Conservation (phyloP, 2,888 invertebrate genomes). For the Brenthis ino region DNA sequence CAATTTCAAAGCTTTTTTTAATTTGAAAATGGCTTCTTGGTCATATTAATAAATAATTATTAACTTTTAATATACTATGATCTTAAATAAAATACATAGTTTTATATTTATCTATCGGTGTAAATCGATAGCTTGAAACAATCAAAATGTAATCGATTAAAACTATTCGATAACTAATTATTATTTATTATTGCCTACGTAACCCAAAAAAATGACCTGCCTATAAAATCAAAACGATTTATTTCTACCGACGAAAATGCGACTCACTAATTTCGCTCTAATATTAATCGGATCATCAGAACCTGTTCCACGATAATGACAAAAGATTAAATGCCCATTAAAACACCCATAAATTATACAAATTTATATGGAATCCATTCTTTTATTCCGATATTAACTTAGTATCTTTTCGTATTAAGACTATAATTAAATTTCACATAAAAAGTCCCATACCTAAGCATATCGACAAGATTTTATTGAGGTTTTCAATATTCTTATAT, state of each 20-base stretch:
- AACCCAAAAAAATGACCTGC: conserved; percentile 7
- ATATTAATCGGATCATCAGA: conserved; percentile 30
- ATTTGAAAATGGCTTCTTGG: too few species aligned
- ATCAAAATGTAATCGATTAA: neutral
- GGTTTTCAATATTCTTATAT: conserved; percentile 69
- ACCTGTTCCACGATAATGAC: conserved; percentile 29
- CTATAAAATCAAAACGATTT: conserved; percentile 9
- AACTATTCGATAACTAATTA: too few species aligned
- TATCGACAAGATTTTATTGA: conserved; percentile 55
- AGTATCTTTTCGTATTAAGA: conserved; percentile 74
- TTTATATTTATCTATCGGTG: too few species aligned
- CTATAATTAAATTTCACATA: conserved; percentile 74
- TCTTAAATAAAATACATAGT: too few species aligned
- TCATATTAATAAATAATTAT: neutral
- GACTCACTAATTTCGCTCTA: conserved; percentile 26
- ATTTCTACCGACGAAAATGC: conserved; percentile 24
- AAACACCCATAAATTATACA: conserved; percentile 68
- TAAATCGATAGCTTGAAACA: neutral
- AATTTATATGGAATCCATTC: conserved; percentile 75
- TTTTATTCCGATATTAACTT: conserved; percentile 77
- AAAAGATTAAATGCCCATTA: conserved; percentile 63
- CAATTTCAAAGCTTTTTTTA: neutral
- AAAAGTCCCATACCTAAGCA: conserved; percentile 62
- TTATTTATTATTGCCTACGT: conserved; percentile 3
- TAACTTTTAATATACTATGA: neutral